Evolutionary conservation across 2,888 invertebrate species (phyloP), one percentile per base, ranked within the genome.

Genomic region (Apamea monoglypha): DNA sequence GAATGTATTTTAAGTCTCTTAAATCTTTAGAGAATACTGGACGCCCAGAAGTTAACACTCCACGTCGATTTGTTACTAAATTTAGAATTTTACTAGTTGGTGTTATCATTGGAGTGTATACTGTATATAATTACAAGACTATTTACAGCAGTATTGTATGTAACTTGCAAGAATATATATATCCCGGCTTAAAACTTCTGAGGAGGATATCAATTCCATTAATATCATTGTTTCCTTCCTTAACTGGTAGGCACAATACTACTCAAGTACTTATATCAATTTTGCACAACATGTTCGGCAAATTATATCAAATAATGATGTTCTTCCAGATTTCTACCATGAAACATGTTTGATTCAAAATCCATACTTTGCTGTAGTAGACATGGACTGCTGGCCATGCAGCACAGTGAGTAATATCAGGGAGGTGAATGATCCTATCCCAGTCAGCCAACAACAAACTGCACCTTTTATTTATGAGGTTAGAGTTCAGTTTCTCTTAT

Each of bases 331-430:
- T 93, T 97, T 98, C 67, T 98, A 99, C 91, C 98, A 99, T 96
- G 98, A 99, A 94, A 98, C 98, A 91, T 99, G 99, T 93, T 95
- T 99, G 61, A 95, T 99, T 88, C 98, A 98, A 92, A 99, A 99
- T 95, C 99, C 99, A 25, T 98, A 98, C 92, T 99, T 98, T 93
- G 97, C 98, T 92, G 97, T 98, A 18, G 97, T 97, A n/a, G 98
- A 98, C 90, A 98, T 98, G 97, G 98, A 98, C 92, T 99, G 99
- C 92, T 98, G 98, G 97, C 98, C 98, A 0, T 99, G 99, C 91
- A 98, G 98, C 91, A 96, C 97, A 89, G 97, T 98, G 0, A 97
- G 97, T 87, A 97, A 97, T 90, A 97, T 99, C 63, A 96, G 98
- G 77, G 97, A 98, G 93, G 94, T 98, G 74, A 97, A 97, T 78